Percentiles rank a stretch among this genome's conserved stretches.
phyloP scores from a whole-genome alignment of 2,113 vertebrate species.

The Syngnathus scovelli region DNA sequence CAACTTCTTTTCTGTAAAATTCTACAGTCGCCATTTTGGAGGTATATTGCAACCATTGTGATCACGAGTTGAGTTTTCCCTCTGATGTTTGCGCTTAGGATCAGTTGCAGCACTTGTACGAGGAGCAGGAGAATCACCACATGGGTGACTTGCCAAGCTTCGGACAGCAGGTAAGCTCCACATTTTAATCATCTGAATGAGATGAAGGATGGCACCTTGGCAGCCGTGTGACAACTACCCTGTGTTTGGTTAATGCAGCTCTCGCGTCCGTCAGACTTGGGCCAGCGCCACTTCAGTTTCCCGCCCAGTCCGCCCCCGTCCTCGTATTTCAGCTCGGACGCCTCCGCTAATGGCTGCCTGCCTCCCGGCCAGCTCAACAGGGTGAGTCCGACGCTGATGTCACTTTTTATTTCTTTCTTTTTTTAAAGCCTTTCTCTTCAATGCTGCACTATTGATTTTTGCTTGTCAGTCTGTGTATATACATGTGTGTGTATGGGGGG shows the following conservation, averaged over 20 bases:
- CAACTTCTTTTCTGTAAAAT: no score
- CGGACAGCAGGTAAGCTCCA: slow-evolving; percentile 68
- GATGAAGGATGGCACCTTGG: neutral
- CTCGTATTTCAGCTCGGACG: slow-evolving; percentile 77
- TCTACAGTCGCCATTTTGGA: neutral
- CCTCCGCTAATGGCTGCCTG: slow-evolving; percentile 55
- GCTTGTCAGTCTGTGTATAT: neutral
- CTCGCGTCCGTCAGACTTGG: slow-evolving; percentile 55
- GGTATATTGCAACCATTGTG: neutral
- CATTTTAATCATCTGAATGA: neutral
- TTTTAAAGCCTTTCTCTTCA: neutral
- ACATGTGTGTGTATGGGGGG: neutral
- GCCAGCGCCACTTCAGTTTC: slow-evolving; percentile 63
- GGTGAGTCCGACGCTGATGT: slow-evolving; percentile 56
- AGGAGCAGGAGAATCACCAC: slow-evolving; percentile 71
- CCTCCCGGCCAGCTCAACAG: slow-evolving; percentile 78
- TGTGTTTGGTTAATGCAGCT: slow-evolving; percentile 27
- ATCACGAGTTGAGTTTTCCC: neutral
- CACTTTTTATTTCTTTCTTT: neutral
- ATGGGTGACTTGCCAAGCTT: slow-evolving; percentile 63
- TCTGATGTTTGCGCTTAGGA: slow-evolving; percentile 65
- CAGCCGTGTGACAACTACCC: neutral
- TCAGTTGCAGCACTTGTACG: slow-evolving; percentile 68
- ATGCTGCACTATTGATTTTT: slow-evolving; percentile 15
- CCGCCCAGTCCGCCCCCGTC: slow-evolving; percentile 74